phyloP scores from a whole-genome alignment of 2,113 vertebrate genomes.

The Setophaga coronata region DNA sequence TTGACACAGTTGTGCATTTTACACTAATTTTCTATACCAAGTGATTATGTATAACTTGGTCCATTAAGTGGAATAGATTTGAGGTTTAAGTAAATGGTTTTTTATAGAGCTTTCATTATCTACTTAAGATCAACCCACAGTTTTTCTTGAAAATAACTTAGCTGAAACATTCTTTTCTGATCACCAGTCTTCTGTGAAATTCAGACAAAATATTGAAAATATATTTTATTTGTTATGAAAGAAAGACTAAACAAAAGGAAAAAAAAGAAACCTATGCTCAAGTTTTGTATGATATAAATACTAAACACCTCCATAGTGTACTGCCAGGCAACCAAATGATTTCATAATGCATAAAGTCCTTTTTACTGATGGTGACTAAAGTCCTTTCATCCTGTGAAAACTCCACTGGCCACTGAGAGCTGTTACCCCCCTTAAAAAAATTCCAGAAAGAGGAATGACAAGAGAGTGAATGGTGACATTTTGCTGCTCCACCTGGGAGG shows the following conservation, averaged over 20 bases:
- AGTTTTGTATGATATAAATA: not conserved
- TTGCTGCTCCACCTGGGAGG: slow-evolving; percentile 2
- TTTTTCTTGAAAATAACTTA: not conserved
- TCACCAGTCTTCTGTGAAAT: not conserved
- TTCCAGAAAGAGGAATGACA: not conserved
- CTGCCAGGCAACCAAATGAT: not conserved
- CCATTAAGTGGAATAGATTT: not conserved
- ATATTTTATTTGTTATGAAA: not conserved
- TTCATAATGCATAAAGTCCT: not conserved
- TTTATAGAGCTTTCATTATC: not conserved
- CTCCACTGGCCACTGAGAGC: not conserved
- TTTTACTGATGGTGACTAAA: not conserved
- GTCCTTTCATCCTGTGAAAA: not conserved
- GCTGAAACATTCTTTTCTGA: not conserved
- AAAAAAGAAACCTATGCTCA: not conserved
- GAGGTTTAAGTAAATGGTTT: not conserved
- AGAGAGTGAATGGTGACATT: slow-evolving; percentile 2
- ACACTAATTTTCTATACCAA: not conserved
- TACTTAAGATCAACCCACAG: not conserved
- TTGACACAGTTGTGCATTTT: not conserved
- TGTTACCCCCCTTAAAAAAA: not conserved
- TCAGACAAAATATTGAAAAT: not conserved
- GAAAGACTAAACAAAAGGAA: not conserved
- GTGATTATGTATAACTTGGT: not conserved
- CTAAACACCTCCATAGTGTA: not conserved